These are phyloP conservation scores for Dromiciops gliroides DNA, from an alignment of 2,113 vertebrate species.

Conservation along the genomic window DNA sequence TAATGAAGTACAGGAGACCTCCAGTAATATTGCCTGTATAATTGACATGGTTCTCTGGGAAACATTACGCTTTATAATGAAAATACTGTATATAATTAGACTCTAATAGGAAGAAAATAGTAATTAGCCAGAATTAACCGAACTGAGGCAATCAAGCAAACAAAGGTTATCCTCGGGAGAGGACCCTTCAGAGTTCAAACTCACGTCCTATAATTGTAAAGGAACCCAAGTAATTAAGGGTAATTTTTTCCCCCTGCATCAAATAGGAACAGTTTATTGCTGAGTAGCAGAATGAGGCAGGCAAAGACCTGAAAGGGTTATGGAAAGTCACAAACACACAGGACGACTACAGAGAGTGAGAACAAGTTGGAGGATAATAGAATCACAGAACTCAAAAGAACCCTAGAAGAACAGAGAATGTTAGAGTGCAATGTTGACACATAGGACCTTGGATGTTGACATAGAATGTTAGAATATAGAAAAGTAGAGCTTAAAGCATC, in stretches of 20 bases:
- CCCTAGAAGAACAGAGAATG: not conserved
- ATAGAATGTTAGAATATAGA: not conserved
- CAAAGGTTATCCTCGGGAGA: constrained; percentile 88
- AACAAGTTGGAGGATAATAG: not conserved
- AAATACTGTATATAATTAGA: constrained; percentile 91
- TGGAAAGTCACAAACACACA: constrained; percentile 7
- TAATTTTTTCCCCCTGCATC: constrained; percentile 77
- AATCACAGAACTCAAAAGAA: not conserved
- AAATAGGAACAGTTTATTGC: constrained; percentile 54
- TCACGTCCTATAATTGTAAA: constrained; percentile 82
- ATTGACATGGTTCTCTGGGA: constrained; percentile 88
- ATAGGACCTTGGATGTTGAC: not conserved
- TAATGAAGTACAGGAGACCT: constrained; percentile 88
- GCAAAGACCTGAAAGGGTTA: constrained; percentile 37
- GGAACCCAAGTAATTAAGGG: constrained; percentile 84
- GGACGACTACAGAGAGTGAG: not conserved
- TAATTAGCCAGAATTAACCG: constrained; percentile 89
- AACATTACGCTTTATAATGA: constrained; percentile 89
- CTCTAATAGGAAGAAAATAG: constrained; percentile 90
- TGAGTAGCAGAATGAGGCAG: constrained; percentile 64
- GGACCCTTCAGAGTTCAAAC: constrained; percentile 85
- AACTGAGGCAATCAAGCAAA: constrained; percentile 89
- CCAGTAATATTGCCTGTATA: constrained; percentile 83
- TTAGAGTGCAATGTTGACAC: not conserved
- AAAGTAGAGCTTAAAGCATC: not conserved